Evolutionary conservation across 2,113 vertebrate genomes (phyloP).

Genomic region (Carollia perspicillata): DNA sequence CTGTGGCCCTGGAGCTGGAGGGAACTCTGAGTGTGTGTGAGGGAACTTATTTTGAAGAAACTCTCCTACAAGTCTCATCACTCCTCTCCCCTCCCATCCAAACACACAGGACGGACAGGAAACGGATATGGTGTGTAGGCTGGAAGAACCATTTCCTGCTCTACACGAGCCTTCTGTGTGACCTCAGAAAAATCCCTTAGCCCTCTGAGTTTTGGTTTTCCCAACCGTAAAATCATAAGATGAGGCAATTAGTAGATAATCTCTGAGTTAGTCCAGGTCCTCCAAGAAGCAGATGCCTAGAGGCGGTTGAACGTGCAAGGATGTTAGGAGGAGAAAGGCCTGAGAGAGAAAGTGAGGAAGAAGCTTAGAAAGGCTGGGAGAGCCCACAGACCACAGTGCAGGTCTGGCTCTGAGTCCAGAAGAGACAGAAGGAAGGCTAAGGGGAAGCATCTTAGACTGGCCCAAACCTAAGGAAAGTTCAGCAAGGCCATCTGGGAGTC

Average conservation of each 20-base stretch:
- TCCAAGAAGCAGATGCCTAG: background rate
- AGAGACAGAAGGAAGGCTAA: background rate
- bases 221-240: background rate
- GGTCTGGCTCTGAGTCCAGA: background rate
- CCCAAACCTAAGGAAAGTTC: background rate
- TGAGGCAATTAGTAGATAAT: background rate
- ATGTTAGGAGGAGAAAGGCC: background rate
- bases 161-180: background rate
- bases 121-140: background rate
- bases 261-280: background rate
- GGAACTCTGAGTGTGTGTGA: background rate
- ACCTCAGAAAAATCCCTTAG: background rate
- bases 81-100: background rate
- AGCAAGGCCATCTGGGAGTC: background rate
- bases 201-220: background rate
- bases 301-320: background rate
- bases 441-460: background rate
- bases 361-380: background rate
- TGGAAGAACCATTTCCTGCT: background rate
- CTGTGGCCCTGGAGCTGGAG: background rate
- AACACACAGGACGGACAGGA: background rate
- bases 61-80: background rate
- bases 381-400: background rate
- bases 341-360: background rate
- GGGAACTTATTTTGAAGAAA: background rate